Evolutionary conservation across 2,888 invertebrate genomes (phyloP), one percentile per base, ranked within the genome.

Genomic region (Leptodirus hochenwartii): DNA sequence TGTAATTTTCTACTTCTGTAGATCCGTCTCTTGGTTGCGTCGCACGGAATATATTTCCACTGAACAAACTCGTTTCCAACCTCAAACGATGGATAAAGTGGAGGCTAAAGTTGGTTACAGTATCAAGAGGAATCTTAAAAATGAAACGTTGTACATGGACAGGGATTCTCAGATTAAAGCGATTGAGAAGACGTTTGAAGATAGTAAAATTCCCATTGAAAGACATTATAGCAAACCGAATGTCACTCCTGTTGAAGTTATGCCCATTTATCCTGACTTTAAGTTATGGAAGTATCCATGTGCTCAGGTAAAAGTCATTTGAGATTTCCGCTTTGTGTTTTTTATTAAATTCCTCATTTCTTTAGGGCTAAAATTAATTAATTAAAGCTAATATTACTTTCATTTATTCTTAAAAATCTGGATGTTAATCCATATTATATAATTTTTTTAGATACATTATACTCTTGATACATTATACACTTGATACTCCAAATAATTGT

Each of bases 81-180:
- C 93, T 11, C 84, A 87, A 53, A 81, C 85, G 41, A 79, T 85
- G 67, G 95, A 96, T 50, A 91, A 95, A 64, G 90, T 91, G 50
- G 98, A 98, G 64, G 91, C 95, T 0, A 96, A 93, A 70, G 91
- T 98, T 32, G 98, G 96, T 49, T 96, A 87, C 58, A 93, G 88
- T 56, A 87, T 95, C 42, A 95, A 96, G 56, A 93, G 91, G 56
- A 80, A 78, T 49, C 69, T 84, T 43, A 69, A 66, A 47, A 74
- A 84, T 47, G 91, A 93, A 50, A 85, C 88, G 1, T 57, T 93
- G 15, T 96, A 93, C 53, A 82, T 91, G 76, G 95, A 95, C 56
- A 71, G 91, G 34, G 91, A 93, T 31, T 87, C 88, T 47, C 96
- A 99, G 60, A 88, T 98, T 43, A 79, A 78, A 48, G 95, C 95